Base-by-base conservation (phyloP, 92 coral and sea anemone species). In the Diadumene lineata region DNA sequence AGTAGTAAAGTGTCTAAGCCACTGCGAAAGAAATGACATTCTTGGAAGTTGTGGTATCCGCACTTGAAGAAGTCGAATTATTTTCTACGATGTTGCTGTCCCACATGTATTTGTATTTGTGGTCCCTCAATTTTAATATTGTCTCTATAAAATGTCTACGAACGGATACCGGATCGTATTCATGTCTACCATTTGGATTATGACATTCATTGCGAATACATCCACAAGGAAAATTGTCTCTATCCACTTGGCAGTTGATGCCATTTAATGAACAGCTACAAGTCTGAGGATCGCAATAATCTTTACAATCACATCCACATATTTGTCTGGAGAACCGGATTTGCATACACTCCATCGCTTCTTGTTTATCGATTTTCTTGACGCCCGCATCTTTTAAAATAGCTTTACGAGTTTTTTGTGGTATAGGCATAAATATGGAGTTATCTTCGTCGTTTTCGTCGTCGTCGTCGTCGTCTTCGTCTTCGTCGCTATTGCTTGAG, bases 301-400 rank as follows among this genome's bases (percentile, higher is more conserved):
- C 89, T 63, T 93, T 93, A 64, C 99, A 96, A 56, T 85, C 86
- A 63, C 99, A 96, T 64, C 99, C 99, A 69, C 99, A 96, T 24
- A 92, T 81, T 31, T 92, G 99, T 4, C 99, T 89, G 46, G 99
- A 92, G 66, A 85, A 86, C 9, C 99, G 89, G 63, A 96, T 92
- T 81, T 96, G 94, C 93, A 90, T 89, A 73, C 97, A 92, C 61
- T 86, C 92, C 63, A 80, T 90, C 33, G 97, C 89, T 68, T 96
- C 99, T 60, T 82, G 86, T 82, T 92, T 92, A 65, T 96, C 90
- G 77, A 92, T 92, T 82, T 89, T 92, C 77, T 79, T 89, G 21
- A 96, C 99, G 50, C 99, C 99, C 83, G 99, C 97, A 84, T 92
- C 90, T 73, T 90, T 90, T 85, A 96, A 86, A 68, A 96, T 84